Evolutionary conservation across 1,140 invertebrate species (phyloP).

Genomic region (Dendroctonus valens): DNA sequence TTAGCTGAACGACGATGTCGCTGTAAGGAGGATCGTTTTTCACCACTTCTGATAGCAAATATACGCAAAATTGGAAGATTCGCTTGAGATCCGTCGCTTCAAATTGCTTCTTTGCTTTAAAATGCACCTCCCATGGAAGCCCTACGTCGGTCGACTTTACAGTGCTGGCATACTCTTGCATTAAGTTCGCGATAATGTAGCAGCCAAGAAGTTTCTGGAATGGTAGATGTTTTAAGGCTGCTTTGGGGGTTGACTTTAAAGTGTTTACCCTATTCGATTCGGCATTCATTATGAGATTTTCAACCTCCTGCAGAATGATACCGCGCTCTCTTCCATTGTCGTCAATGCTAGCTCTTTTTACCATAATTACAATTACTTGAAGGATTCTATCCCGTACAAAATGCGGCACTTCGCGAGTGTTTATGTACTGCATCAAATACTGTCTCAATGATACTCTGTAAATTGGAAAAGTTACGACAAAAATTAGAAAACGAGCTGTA

Average conservation of each 20-base stretch:
- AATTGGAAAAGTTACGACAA: too few relatives aligned
- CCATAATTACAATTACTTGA: conserved; percentile 81
- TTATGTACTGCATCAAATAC: conserved; percentile 77
- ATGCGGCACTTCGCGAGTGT: conserved; percentile 60
- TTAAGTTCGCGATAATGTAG: conserved; percentile 74
- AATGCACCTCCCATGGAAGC: conserved; percentile 83
- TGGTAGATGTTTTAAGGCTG: neutral
- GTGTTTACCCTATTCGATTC: conserved; percentile 56
- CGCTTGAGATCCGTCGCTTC: conserved; percentile 74
- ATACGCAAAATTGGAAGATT: conserved; percentile 63
- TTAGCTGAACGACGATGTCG: conserved; percentile 39
- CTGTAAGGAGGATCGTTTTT: conserved; percentile 46
- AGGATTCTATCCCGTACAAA: conserved; percentile 67
- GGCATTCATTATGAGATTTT: conserved; percentile 65
- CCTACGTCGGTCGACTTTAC: conserved; percentile 81
- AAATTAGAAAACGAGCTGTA: too few relatives aligned
- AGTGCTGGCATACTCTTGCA: conserved; percentile 87
- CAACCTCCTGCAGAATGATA: conserved; percentile 71
- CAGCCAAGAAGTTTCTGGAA: conserved; percentile 72
- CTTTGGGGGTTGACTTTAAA: too few relatives aligned
- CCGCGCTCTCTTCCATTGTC: conserved; percentile 67
- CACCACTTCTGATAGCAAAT: conserved; percentile 45
- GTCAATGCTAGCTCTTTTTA: conserved; percentile 77
- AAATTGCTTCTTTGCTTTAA: conserved; percentile 80
- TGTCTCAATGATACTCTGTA: conserved; percentile 59